Evolutionary conservation across 2,888 invertebrate species (phyloP), one percentile per base, ranked within the genome.

Genomic region (Drosophila subsilvestris): DNA sequence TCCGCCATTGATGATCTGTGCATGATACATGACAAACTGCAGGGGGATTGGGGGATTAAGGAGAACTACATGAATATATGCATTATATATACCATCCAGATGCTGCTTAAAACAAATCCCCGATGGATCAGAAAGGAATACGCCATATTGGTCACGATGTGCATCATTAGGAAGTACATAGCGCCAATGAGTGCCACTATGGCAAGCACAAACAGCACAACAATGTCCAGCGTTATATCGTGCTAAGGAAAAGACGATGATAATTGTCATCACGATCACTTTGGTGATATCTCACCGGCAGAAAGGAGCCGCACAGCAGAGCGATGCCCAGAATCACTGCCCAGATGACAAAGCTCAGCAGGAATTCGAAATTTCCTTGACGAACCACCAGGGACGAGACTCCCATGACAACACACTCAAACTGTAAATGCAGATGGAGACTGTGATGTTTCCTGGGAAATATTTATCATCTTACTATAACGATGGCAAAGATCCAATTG

Each of bases 1-100:
- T 0, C 80, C 76, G 0, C 80, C 86, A 27, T 85, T 83, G 1
- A 83, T 78, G 44, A 83, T 82, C 51, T 83, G 82, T 0, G 83
- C 86, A 44, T 85, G 86, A 10, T 83, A 83, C 80, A 85, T 83
- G 17, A 82, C 27, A 42, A 83, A 83, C 82, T 85, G 57, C 8
- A 44, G 51, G 42, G n/a, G 12, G 1, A 6, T 17, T 9, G 10
- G n/a, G n/a, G n/a, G 7, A 12, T n/a, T 6, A 8, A 22, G 3
- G 8, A 17, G 18, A 7, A 22, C 6, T 32, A n/a, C n/a, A 17
- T 17, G 0, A 7, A 27, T 10, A 0, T n/a, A n/a, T n/a, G 0
- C 1, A 32, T 4, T 0, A 6, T 3, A 25, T 6, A 5, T 37
- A 81, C 82, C 68, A 74, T 22, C 18, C 72, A 42, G 27, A 85